Evolutionary conservation across 1,140 invertebrate genomes (phyloP).

Genomic region (Plutomurus gul): DNA sequence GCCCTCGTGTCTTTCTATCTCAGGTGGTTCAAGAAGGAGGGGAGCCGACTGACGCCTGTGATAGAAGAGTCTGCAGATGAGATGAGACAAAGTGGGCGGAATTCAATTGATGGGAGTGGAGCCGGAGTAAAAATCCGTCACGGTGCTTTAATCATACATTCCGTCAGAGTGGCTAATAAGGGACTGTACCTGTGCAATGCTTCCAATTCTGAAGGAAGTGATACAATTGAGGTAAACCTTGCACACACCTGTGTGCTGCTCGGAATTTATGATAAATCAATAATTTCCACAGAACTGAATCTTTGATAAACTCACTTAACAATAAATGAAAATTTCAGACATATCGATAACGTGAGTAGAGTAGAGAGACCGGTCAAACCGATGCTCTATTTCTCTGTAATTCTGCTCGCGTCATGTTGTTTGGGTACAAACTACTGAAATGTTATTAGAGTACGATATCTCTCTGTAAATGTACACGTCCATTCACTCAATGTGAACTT

Average conservation of each 20-base stretch:
- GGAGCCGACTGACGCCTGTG: slow-evolving; percentile 35
- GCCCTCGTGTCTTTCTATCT: neutral
- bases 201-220: slow-evolving; percentile 37
- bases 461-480: no score
- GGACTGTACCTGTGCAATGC: slow-evolving; percentile 56
- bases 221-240: slow-evolving; percentile 40
- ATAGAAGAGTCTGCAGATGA: slow-evolving; percentile 42
- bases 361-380: no score
- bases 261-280: no score
- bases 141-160: slow-evolving; percentile 62
- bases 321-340: no score
- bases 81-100: slow-evolving; percentile 28
- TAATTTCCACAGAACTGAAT: neutral
- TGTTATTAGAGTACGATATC: no score
- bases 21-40: slow-evolving; percentile 45
- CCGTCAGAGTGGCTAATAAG: slow-evolving; percentile 61
- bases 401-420: no score
- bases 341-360: no score
- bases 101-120: neutral
- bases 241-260: no score
- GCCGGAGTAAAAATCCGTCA: slow-evolving; percentile 58
- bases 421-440: no score
- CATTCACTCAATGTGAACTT: no score
- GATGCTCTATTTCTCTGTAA: no score
- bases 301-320: no score